Evolutionary conservation across 2,797 vertebrate genomes (phyloP), one percentile per base, ranked within the genome.

Genomic region (Acridotheres tristis): DNA sequence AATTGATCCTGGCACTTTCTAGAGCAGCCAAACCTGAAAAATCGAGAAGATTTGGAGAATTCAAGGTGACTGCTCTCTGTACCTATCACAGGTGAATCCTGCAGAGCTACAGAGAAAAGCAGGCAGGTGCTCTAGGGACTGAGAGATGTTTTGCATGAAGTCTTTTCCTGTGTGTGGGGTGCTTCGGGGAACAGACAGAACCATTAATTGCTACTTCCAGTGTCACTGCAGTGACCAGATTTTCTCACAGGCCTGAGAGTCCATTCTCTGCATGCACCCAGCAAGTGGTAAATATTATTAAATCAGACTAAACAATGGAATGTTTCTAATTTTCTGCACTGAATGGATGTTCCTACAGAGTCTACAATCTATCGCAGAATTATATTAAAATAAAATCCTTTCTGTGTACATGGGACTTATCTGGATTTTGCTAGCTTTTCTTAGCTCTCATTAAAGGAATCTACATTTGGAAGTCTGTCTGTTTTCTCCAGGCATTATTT

Each of bases 21-120:
- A 57, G 19, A 58, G 47, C 18, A 38, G 58, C 14, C 53, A 81
- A 71, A 75, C 20, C 26, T 17, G 45, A 65, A 34, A 45, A 45
- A 53, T 19, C 0, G 15, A 55, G 43, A 63, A 40, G 6, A 83
- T 38, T 38, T 38, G 11, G 11, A 20, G 6, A 78, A 34, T 30
- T 81, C 29, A 26, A 74, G 61, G 81, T 32, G 29, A 19, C 20
- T 74, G 21, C 32, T 27, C 4, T 2, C 26, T 79, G 30, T 38
- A 17, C 26, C 36, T 43, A 23, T 9, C 30, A 32, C 45, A 29
- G 18, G 11, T 0, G 0, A 83, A 40, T 29, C 42, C 45, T 45
- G 1, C 0, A 40, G 10, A 69, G 20, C 6, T 29, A 7, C 2
- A 53, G 43, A 69, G 68, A 58, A 57, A 57, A 92, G 29, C 54